phyloP scores from a whole-genome alignment of 2,113 vertebrate species.

The Phalacrocorax brasilianus region DNA sequence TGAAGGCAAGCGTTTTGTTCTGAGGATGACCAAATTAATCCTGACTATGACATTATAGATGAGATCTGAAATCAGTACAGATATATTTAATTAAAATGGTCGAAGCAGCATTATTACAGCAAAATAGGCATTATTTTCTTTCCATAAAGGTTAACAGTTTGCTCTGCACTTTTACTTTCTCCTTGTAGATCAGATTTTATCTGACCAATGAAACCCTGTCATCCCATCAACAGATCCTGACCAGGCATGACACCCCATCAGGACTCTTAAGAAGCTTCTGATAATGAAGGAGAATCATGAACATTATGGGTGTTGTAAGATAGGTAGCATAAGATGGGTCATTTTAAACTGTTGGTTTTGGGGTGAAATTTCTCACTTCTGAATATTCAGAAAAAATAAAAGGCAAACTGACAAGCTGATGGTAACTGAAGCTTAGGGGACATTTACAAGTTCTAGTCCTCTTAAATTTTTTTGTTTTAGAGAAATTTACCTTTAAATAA shows the following conservation, averaged over 20 bases:
- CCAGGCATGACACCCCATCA: not conserved
- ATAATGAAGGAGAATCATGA: not conserved
- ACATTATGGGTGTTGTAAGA: not conserved
- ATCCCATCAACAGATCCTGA: not conserved
- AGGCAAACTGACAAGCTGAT: not conserved
- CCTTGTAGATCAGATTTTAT: not conserved
- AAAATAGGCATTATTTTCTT: not conserved
- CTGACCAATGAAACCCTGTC: not conserved
- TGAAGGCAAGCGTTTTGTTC: not conserved
- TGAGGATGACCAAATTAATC: not conserved
- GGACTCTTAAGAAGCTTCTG: not conserved
- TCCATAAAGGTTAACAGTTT: not conserved
- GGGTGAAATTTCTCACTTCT: not conserved
- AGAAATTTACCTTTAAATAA: not conserved
- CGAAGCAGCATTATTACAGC: not conserved
- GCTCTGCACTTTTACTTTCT: not conserved
- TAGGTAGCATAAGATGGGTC: not conserved
- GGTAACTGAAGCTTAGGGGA: not conserved
- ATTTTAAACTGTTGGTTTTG: not conserved
- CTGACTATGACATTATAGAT: not conserved
- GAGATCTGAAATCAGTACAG: not conserved
- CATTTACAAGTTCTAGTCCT: not conserved
- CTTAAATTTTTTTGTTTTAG: not conserved
- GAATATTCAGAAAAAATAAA: not conserved
- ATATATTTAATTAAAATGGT: not conserved